Percentiles rank a stretch among this genome's conserved stretches.
Conservation (phyloP, 2,888 invertebrate species). For the Liodrosophila aerea region DNA sequence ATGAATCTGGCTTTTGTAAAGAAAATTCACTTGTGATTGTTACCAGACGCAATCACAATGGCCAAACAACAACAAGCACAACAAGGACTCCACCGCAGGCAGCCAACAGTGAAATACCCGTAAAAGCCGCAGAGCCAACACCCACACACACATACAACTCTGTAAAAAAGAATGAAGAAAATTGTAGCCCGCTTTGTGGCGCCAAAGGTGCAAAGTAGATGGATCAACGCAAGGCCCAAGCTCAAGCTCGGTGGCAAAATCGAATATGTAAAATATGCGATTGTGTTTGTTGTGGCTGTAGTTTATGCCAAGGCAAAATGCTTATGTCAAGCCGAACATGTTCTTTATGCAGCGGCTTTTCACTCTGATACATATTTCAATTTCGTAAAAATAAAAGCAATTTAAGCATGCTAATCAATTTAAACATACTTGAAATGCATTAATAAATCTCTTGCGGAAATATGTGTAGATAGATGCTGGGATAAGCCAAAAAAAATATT, state of each 20-base stretch:
- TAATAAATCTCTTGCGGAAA: conserved; percentile 51
- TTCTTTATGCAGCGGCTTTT: conserved; percentile 30
- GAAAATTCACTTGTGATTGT: conserved; percentile 53
- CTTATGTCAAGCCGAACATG: conserved; percentile 39
- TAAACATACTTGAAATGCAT: conserved; percentile 51
- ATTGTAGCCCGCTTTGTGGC: conserved; percentile 40
- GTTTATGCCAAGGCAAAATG: conserved; percentile 5
- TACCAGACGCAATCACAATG: conserved; percentile 51
- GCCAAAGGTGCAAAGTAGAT: conserved; percentile 64
- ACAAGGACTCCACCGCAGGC: conserved; percentile 26
- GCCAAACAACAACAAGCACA: conserved; percentile 27
- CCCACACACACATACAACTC: conserved; percentile 15
- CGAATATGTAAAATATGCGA: conserved; percentile 36
- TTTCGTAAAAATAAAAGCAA: conserved; percentile 31
- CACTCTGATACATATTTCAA: conserved; percentile 2
- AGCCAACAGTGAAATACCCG: conserved; percentile 51
- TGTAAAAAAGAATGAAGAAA: conserved; percentile 26
- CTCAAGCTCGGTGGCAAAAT: conserved; percentile 32
- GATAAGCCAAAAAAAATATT: conserved; percentile 16
- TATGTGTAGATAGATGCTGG: conserved; percentile 34
- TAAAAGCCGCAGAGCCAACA: conserved; percentile 49
- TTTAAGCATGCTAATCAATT: conserved; percentile 65
- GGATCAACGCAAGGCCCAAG: conserved; percentile 64
- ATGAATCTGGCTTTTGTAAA: conserved; percentile 13
- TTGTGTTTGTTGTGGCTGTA: conserved; percentile 13